These are phyloP conservation scores for Acyrthosiphon pisum DNA, from an alignment of 1,140 invertebrate genomes.

Conservation along the genomic window DNA sequence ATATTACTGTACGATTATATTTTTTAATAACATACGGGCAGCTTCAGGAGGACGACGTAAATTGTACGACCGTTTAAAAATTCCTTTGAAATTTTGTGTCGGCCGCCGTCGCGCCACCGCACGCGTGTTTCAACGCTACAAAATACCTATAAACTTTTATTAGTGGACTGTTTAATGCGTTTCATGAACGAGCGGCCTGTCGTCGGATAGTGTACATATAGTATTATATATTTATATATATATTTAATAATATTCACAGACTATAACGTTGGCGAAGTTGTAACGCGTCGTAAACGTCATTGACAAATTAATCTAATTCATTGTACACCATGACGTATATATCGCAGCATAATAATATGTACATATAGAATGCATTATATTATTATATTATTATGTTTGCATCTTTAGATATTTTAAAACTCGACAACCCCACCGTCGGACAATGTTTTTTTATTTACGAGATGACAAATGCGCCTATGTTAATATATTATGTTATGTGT, in stretches of 20 bases:
- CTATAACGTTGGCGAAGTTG: neutral
- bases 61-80: neutral
- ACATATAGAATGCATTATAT: neutral
- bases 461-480: neutral
- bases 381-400: neutral
- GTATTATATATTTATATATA: neutral
- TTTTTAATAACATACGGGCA: neutral
- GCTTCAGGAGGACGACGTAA: neutral
- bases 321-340: neutral
- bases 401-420: neutral
- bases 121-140: neutral
- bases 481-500: neutral
- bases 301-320: conserved; percentile 17
- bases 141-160: conserved; percentile 18
- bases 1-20: neutral
- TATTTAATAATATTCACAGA: neutral
- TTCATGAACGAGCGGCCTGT: neutral
- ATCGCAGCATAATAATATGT: neutral
- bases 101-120: no score
- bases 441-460: neutral
- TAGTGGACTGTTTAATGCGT: neutral
- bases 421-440: neutral
- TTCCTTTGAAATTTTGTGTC: neutral
- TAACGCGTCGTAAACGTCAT: conserved; percentile 1
- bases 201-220: neutral